Evolutionary conservation across 2,888 invertebrate species (phyloP), one percentile per base, ranked within the genome.

Genomic region (Platycheirus albimanus): DNA sequence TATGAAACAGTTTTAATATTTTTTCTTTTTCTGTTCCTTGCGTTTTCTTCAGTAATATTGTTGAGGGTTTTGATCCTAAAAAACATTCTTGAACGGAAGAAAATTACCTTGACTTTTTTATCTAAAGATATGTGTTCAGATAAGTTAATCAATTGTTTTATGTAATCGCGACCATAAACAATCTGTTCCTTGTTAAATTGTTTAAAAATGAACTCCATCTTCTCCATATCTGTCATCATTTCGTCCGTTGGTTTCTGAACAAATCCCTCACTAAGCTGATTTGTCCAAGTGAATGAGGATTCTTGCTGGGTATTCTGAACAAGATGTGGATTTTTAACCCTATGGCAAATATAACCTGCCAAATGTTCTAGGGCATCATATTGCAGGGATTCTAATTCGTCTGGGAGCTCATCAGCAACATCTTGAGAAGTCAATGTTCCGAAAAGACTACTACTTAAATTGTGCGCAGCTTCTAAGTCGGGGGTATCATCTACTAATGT

Each of bases 401-500:
- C 11, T 33, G 33, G 33, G 33, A 28, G 4, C 33, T 33, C 33
- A 8, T 33, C 33, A 33, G 33, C 10, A 33, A 33, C 33, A 33
- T n/a, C n/a, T n/a, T n/a, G n/a, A n/a, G n/a, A n/a, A 5, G 3
- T 28, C 6, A 3, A 51, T 51, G 51, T n/a, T 28, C 13, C 28
- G 11, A 51, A 51, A 13, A 51, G 28, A 28, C 2, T 28, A 28
- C 51, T 51, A 28, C 51, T 51, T 8, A 24, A 51, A 51, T n/a
- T 51, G 2, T 24, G 24, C 10, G 28, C 2, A 51, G 51, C 51
- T 28, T 51, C 51, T 28, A 51, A 51, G 13, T 28, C 51, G 3
- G 51, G 51, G 3, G 51, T 51, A 28, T 51, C 47, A 20, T 49
- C 19, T 20, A 49, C 47, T 49, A 49, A 38, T 38, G n/a, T 38